Evolutionary conservation across 2,113 vertebrate species (phyloP).

Genomic region (Notothenia rossii): DNA sequence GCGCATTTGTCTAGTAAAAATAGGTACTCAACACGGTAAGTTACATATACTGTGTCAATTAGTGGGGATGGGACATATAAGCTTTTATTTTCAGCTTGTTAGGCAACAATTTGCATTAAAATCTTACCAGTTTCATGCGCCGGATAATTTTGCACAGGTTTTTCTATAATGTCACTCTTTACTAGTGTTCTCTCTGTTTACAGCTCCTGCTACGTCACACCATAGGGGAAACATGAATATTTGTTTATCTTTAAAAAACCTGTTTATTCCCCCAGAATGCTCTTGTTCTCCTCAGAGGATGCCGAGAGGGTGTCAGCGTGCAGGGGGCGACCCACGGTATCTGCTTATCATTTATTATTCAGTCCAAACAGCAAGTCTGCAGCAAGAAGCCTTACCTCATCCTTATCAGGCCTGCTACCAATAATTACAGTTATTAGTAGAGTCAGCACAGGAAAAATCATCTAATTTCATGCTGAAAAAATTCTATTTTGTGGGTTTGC

Average conservation of each 20-base stretch:
- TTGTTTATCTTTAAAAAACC: conserved; percentile 67
- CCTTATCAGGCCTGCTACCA: conserved; percentile 47
- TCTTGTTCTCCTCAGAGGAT: conserved; percentile 37
- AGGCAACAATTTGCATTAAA: neutral
- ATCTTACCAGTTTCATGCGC: neutral
- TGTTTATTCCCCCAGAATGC: conserved; percentile 59
- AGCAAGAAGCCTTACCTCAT: conserved; percentile 39
- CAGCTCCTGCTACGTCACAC: neutral
- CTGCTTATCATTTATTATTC: conserved; percentile 65
- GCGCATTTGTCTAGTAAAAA: neutral
- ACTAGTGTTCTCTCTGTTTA: neutral
- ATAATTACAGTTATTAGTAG: conserved; percentile 38
- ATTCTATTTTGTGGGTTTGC: too few species aligned
- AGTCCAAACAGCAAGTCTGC: conserved; percentile 28
- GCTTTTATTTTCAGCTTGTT: neutral
- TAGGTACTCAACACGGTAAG: neutral
- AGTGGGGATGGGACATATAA: neutral
- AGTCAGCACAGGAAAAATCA: too few species aligned
- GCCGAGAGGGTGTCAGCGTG: conserved; percentile 31
- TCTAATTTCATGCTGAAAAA: too few species aligned
- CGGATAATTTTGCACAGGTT: neutral
- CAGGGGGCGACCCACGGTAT: conserved; percentile 43
- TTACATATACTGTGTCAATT: neutral
- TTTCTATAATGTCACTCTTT: neutral
- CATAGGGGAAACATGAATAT: conserved; percentile 32